phyloP scores from a whole-genome alignment of 1,140 invertebrate species.

The Drosophila ohnishii region DNA sequence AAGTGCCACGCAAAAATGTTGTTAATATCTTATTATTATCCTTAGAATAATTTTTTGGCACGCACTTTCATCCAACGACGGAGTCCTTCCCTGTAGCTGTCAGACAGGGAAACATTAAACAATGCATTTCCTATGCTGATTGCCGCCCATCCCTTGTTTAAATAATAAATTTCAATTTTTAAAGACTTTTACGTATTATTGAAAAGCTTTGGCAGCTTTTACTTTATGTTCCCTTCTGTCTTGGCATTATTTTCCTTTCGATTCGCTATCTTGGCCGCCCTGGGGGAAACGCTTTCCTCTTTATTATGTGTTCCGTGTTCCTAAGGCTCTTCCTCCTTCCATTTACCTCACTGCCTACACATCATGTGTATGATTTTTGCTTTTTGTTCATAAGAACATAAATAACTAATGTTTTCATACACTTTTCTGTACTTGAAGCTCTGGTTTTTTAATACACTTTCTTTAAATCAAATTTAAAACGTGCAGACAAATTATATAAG shows the following conservation, averaged over 20 bases:
- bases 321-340: not conserved
- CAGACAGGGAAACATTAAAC: constrained; percentile 47
- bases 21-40: constrained; percentile 72
- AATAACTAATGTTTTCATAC: constrained; percentile 72
- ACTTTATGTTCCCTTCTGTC: constrained; percentile 14
- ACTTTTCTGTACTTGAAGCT: constrained; percentile 49
- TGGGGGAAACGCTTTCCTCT: constrained; percentile 72
- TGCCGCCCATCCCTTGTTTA: constrained; percentile 29
- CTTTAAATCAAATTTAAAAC: not conserved
- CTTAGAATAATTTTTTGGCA: constrained; percentile 55
- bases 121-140: constrained; percentile 54
- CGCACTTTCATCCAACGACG: constrained; percentile 37
- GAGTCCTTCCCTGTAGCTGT: constrained; percentile 42
- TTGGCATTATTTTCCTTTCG: constrained; percentile 9
- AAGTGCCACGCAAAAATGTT: constrained; percentile 47
- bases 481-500: constrained; percentile 27
- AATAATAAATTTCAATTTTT: constrained; percentile 80
- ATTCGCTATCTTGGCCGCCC: constrained; percentile 45
- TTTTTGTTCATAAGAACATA: constrained; percentile 73
- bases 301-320: constrained; percentile 62
- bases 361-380: constrained; percentile 70
- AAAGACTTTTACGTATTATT: constrained; percentile 74
- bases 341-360: constrained; percentile 10
- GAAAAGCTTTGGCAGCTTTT: constrained; percentile 57
- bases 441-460: constrained; percentile 53